Conservation (phyloP, 2,888 invertebrate genomes). For the Andrena haemorrhoa region DNA sequence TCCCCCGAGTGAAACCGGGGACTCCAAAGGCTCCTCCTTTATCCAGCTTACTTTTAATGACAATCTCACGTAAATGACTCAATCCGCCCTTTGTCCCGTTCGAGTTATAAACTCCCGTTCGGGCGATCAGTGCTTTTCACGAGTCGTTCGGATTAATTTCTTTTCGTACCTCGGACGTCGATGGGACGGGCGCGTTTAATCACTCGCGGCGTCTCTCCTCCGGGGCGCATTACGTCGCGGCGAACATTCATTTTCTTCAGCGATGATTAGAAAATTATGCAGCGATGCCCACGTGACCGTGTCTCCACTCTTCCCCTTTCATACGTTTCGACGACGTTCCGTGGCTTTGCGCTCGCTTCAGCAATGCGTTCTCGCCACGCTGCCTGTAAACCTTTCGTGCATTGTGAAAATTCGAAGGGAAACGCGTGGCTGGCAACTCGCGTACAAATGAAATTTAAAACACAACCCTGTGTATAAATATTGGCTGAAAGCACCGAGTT, state of each 20-base stretch:
- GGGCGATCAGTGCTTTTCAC: neutral
- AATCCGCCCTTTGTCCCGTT: constrained; percentile 1
- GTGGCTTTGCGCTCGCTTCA: too few species aligned
- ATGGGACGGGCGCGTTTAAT: neutral
- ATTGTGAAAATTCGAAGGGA: neutral
- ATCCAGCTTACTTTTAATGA: constrained; percentile 6
- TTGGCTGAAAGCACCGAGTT: neutral
- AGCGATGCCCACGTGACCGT: too few species aligned
- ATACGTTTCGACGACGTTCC: too few species aligned
- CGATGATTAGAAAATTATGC: neutral
- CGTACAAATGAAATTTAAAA: neutral
- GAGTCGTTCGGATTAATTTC: neutral
- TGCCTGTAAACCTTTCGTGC: neutral
- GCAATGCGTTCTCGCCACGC: too few species aligned
- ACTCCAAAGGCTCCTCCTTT: constrained; percentile 9
- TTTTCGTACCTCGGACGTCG: neutral
- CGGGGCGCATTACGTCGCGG: neutral
- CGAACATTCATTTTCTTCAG: neutral
- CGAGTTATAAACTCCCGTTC: neutral
- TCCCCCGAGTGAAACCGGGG: constrained; percentile 26
- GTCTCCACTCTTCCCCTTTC: too few species aligned
- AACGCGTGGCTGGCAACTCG: too few species aligned
- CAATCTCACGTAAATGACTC: constrained; percentile 3
- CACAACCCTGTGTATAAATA: neutral
- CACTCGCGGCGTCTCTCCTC: neutral